Percentiles rank a stretch among this genome's conserved stretches.
Evolutionary conservation across 2,113 vertebrate species (phyloP).

Genomic region (Triplophysa dalaica): DNA sequence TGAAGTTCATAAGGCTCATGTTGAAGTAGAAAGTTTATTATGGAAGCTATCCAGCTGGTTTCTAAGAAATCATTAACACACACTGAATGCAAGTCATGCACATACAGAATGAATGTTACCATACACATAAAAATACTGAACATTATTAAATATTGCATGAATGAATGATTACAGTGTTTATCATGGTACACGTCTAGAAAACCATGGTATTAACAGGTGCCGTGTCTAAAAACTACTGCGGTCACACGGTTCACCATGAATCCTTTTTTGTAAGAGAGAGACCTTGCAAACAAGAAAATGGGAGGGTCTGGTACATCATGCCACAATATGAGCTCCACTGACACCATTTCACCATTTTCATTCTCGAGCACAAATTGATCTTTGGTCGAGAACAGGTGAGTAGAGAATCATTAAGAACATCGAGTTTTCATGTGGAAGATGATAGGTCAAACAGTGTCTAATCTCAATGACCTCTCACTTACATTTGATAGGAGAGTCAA

Average conservation of each 20-base stretch:
- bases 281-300: conserved; percentile 42
- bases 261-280: background rate
- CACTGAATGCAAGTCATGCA: conserved; percentile 14
- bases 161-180: background rate
- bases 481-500: conserved; percentile 12
- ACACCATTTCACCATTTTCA: background rate
- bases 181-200: background rate
- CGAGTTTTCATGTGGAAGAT: background rate
- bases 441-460: background rate
- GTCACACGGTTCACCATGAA: background rate
- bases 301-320: background rate
- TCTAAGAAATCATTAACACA: conserved; percentile 39
- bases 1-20: background rate
- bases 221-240: background rate
- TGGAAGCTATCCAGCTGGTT: background rate
- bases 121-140: background rate
- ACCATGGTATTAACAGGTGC: background rate
- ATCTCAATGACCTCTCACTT: conserved; percentile 28
- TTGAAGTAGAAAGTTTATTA: background rate
- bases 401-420: background rate
- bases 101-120: conserved; percentile 23
- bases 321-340: background rate
- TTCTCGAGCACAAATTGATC: background rate
- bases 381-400: background rate
- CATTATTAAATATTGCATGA: no score